Evolutionary conservation across 2,888 invertebrate species (phyloP).

Genomic region (Coremacera marginata): DNA sequence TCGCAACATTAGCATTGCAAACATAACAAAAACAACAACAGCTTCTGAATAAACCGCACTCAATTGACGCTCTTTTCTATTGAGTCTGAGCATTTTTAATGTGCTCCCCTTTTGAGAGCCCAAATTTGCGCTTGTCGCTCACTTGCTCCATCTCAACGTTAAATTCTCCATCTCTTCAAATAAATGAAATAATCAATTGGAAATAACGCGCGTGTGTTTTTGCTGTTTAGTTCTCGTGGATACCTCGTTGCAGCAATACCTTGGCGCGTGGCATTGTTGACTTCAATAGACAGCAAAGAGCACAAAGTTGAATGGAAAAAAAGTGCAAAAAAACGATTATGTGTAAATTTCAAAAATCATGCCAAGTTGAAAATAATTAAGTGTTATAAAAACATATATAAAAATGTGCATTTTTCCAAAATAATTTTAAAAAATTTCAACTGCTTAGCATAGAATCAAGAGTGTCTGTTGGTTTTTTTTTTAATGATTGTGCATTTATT

Average conservation of each 20-base stretch:
- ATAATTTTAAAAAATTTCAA: no score
- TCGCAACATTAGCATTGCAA: background rate
- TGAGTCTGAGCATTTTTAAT: background rate
- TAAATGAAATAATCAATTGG: slow-evolving; percentile 27
- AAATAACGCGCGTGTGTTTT: slow-evolving; percentile 16
- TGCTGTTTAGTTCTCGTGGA: slow-evolving; percentile 29
- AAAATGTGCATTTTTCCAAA: no score
- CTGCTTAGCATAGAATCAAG: background rate
- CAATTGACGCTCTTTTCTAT: background rate
- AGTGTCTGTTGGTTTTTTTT: background rate
- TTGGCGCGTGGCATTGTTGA: background rate
- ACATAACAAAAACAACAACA: slow-evolving; percentile 6
- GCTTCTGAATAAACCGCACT: background rate
- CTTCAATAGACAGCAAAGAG: background rate
- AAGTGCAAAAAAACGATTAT: background rate
- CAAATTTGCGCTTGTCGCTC: background rate
- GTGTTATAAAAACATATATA: background rate
- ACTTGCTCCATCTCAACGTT: background rate
- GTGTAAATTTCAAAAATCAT: background rate
- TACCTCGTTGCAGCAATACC: slow-evolving; percentile 19
- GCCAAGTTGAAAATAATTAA: background rate
- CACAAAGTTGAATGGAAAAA: background rate
- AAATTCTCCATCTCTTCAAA: background rate
- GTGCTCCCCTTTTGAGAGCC: slow-evolving; percentile 13
- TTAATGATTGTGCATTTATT: background rate